phyloP scores from a whole-genome alignment of 2,113 vertebrate species.

The Callospermophilus lateralis region DNA sequence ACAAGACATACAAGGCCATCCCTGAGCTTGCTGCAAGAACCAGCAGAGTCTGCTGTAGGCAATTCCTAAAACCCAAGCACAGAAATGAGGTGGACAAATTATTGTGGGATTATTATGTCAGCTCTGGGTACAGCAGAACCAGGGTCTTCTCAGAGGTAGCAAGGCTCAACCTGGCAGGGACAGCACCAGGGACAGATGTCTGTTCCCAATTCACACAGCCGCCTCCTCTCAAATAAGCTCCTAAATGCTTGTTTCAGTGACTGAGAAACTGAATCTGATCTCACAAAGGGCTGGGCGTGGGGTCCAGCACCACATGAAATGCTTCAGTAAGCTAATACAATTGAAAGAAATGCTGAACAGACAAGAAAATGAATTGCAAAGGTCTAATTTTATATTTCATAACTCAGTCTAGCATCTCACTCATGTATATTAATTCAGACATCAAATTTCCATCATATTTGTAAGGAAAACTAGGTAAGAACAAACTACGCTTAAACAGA shows the following conservation, averaged over 20 bases:
- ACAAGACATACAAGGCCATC: background rate
- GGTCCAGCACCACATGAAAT: background rate
- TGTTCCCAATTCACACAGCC: background rate
- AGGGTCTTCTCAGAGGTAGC: background rate
- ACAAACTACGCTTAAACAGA: background rate
- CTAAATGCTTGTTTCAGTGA: background rate
- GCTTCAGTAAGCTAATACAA: background rate
- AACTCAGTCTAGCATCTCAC: background rate
- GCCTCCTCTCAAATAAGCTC: background rate
- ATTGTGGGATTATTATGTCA: background rate
- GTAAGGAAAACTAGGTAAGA: slow-evolving; percentile 5
- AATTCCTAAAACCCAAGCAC: background rate
- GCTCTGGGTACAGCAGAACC: background rate
- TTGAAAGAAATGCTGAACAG: background rate
- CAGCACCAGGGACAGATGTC: background rate
- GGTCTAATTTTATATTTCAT: background rate
- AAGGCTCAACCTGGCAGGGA: background rate
- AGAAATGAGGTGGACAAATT: background rate
- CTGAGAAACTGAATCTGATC: background rate
- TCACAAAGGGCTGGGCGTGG: background rate
- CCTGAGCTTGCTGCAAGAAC: background rate
- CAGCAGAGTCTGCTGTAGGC: background rate
- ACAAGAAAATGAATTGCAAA: background rate
- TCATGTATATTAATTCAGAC: background rate
- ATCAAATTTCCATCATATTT: slow-evolving; percentile 20